Evolutionary conservation across 2,888 invertebrate species (phyloP).

Genomic region (Drosophila infuscata): DNA sequence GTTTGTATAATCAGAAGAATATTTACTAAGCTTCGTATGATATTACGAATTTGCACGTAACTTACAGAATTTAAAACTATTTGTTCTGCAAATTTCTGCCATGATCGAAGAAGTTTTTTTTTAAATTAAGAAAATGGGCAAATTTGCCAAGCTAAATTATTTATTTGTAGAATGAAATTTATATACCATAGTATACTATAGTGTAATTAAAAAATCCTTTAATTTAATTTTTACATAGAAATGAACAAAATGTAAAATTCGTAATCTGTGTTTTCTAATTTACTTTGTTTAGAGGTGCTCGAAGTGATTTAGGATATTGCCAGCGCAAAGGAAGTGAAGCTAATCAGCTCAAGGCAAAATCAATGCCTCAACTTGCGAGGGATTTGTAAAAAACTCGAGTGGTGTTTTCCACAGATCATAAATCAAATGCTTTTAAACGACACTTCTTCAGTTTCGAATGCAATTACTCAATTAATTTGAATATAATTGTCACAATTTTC

Average conservation of each 20-base stretch:
- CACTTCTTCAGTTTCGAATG: slow-evolving; percentile 49
- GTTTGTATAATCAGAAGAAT: too few relatives aligned
- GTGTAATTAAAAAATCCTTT: neutral
- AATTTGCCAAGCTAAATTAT: too few relatives aligned
- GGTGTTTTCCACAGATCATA: slow-evolving; percentile 68
- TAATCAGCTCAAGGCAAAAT: slow-evolving; percentile 5
- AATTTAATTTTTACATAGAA: neutral
- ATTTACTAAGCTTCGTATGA: too few relatives aligned
- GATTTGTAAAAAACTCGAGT: slow-evolving; percentile 36
- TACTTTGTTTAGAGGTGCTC: slow-evolving; percentile 48
- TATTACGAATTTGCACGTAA: fast-evolving
- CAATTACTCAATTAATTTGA: slow-evolving; percentile 82
- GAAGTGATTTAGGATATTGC: slow-evolving; percentile 42
- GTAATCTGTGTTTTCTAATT: neutral
- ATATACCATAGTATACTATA: too few relatives aligned
- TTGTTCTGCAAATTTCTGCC: too few relatives aligned
- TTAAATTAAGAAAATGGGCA: too few relatives aligned
- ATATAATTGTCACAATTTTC: slow-evolving; percentile 82
- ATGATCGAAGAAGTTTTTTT: too few relatives aligned
- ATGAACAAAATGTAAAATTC: neutral
- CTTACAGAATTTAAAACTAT: too few relatives aligned
- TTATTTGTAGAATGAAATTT: too few relatives aligned
- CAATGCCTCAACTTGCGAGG: slow-evolving; percentile 7
- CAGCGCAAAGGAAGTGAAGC: slow-evolving; percentile 22
- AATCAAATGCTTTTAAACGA: slow-evolving; percentile 68